Evolutionary conservation across 2,888 invertebrate species (phyloP).

Genomic region (Hyppa rectilinea): DNA sequence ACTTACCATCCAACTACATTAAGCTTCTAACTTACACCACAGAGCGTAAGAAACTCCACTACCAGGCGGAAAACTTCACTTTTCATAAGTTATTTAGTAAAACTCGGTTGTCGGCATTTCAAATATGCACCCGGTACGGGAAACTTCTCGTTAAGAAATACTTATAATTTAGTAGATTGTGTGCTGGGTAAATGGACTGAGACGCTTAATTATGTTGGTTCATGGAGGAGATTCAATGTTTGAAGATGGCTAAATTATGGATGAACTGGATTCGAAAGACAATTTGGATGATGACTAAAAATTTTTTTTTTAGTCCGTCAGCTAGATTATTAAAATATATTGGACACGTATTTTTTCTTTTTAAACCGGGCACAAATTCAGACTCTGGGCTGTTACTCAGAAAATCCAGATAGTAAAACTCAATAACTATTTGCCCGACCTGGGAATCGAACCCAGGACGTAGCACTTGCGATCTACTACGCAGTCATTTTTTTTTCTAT

Average conservation of each 20-base stretch:
- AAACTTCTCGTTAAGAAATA: slow-evolving; percentile 29
- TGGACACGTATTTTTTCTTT: too few species aligned
- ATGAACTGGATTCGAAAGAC: neutral
- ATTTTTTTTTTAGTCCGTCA: too few species aligned
- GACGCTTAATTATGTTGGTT: neutral
- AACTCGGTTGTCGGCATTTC: slow-evolving; percentile 55
- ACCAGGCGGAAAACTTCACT: slow-evolving; percentile 60
- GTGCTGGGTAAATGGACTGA: slow-evolving; percentile 1
- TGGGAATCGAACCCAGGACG: too few species aligned
- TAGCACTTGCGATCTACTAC: too few species aligned
- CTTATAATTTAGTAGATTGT: slow-evolving; percentile 44
- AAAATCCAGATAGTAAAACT: too few species aligned
- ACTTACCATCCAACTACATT: neutral
- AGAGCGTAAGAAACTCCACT: slow-evolving; percentile 50
- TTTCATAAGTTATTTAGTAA: slow-evolving; percentile 68
- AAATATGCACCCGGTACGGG: slow-evolving; percentile 61
- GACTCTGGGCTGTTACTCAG: too few species aligned
- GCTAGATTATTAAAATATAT: too few species aligned
- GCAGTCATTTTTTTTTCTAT: too few species aligned
- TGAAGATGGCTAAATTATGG: neutral
- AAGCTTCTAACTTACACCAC: slow-evolving; percentile 33
- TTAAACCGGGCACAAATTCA: too few species aligned
- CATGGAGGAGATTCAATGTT: neutral
- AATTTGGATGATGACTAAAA: too few species aligned
- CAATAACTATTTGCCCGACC: too few species aligned